phyloP scores from a whole-genome alignment of 2,113 vertebrate genomes.

The Odontesthes bonariensis region DNA sequence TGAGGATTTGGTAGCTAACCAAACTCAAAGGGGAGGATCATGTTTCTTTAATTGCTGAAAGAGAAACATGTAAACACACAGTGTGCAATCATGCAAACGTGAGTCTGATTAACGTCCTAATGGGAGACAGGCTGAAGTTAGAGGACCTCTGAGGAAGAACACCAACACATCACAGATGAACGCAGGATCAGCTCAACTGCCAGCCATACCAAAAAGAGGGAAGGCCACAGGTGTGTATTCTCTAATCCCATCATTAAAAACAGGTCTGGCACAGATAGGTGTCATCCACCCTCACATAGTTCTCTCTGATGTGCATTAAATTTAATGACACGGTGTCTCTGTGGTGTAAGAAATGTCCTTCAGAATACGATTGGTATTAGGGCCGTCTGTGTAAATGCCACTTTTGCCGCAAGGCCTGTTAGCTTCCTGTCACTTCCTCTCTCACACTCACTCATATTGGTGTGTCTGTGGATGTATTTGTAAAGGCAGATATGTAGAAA shows the following conservation, averaged over 20 bases:
- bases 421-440: conserved; percentile 20
- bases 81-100: background rate
- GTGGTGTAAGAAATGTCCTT: conserved; percentile 42
- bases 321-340: conserved; percentile 43
- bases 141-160: background rate
- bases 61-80: conserved; percentile 6
- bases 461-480: conserved; percentile 4
- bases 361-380: conserved; percentile 47
- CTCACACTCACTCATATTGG: conserved; percentile 5
- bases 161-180: conserved; percentile 6
- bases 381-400: conserved; percentile 55
- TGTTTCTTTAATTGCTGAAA: conserved; percentile 10
- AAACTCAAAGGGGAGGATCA: background rate
- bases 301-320: conserved; percentile 47
- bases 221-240: conserved; percentile 76
- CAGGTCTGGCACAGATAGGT: conserved; percentile 40
- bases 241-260: conserved; percentile 77
- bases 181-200: background rate
- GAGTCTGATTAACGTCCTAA: background rate
- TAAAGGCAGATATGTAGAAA: conserved; percentile 60
- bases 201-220: conserved; percentile 32
- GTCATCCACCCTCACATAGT: conserved; percentile 13
- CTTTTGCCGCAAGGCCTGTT: conserved; percentile 47
- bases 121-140: background rate
- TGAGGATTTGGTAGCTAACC: conserved; percentile 4